Evolutionary conservation across 2,797 vertebrate genomes (phyloP), one percentile per base, ranked within the genome.

Genomic region (Yasuhikotakia modesta): DNA sequence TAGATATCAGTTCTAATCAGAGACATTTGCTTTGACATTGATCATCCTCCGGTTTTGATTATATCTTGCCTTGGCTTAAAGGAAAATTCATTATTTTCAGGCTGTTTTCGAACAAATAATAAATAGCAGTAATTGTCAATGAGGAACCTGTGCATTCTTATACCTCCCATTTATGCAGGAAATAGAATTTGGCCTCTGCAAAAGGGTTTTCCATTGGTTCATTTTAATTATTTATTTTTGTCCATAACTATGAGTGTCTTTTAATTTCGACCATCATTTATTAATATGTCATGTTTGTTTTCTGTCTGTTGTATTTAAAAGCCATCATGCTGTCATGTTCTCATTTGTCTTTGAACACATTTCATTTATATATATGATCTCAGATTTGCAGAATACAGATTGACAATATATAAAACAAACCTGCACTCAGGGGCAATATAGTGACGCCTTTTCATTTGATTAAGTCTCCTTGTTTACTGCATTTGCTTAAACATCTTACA

Each of bases 131-230:
- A 13, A 32, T 43, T 81, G 48, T 79, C 58, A 76, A 79, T 79
- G 52, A 81, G 72, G 61, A 78, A 67, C 73, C 79, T 83, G 82
- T 85, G 76, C 78, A 6, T 73, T 61, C 69, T 48, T 53, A 79
- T 64, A 71, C 65, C 55, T 72, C 76, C 43, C 58, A 39, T 57
- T 22, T 75, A 67, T 69, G 57, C 64, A 78, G 69, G 63, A 55
- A 12, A 45, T 78, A 65, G 70, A 48, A 69, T 68, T 24, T 17
- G 32, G 72, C 58, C 21, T 53, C 50, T 45, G 39, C 57, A 65
- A 63, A 30, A 48, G 55, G 22, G 48, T 52, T 75, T 66, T 12
- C 39, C 14, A 30, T 52, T 71, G 53, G 22, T 75, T 19, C 19
- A 22, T 68, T 71, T 12, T 50, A 80, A 66, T 65, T 67, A 71